phyloP scores from a whole-genome alignment of 1,140 invertebrate species.

The Trachymyrmex septentrionalis region DNA sequence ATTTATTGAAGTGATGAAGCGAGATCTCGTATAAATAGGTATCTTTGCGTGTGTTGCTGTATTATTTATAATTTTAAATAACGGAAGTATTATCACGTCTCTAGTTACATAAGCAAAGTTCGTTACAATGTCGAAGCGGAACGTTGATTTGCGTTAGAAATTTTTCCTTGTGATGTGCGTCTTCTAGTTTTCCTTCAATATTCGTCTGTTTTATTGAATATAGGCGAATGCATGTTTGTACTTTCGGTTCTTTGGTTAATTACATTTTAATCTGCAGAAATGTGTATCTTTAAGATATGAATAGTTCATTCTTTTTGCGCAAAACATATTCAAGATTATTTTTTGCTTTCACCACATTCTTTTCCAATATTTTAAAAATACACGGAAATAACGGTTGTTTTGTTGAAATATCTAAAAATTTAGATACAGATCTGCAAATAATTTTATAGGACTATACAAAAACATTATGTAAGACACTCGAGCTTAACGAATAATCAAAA shows the following conservation, averaged over 20 bases:
- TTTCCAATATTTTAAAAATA: constrained; percentile 1
- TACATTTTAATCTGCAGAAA: neutral
- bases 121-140: neutral
- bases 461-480: too few relatives aligned
- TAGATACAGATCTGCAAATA: too few relatives aligned
- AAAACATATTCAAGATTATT: neutral
- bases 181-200: neutral
- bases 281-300: constrained; percentile 15
- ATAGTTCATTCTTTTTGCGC: neutral
- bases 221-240: neutral
- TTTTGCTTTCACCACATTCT: neutral
- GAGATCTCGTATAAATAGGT: neutral
- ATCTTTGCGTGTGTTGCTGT: constrained; percentile 3
- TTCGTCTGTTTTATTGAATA: neutral
- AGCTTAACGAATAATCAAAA: too few relatives aligned
- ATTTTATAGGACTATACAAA: too few relatives aligned
- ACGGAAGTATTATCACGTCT: neutral
- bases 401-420: too few relatives aligned
- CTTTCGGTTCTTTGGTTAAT: neutral
- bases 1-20: neutral
- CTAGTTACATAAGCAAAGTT: constrained; percentile 14
- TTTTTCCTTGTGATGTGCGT: neutral
- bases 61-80: constrained; percentile 35
- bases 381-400: too few relatives aligned
- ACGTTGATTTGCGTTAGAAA: constrained; percentile 1